A percentile compares a stretch with the other conserved stretches of the same genome.
phyloP scores from a whole-genome alignment of 2,888 invertebrate species.

The Galeruca laticollis region DNA sequence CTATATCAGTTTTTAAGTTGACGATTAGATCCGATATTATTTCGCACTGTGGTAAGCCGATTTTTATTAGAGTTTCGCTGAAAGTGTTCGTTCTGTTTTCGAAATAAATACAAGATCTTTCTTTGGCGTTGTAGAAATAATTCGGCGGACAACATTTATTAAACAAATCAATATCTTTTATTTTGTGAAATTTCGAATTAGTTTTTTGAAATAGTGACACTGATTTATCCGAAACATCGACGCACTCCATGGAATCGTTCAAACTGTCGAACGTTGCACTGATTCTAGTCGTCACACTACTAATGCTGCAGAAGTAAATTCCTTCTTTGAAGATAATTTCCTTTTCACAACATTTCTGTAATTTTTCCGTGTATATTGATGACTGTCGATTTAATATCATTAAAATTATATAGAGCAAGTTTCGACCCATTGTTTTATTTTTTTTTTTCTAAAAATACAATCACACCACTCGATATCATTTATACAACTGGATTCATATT shows the following conservation, averaged over 20 bases:
- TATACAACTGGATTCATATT: background rate
- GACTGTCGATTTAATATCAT: background rate
- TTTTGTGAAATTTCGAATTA: constrained; percentile 7
- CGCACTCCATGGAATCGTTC: constrained; percentile 19
- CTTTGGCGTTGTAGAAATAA: constrained; percentile 46
- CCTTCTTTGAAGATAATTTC: constrained; percentile 2
- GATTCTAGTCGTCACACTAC: constrained; percentile 4
- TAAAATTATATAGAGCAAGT: background rate
- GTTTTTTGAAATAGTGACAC: constrained; percentile 22
- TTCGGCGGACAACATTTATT: constrained; percentile 55
- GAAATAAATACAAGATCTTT: constrained; percentile 48
- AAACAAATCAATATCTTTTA: constrained; percentile 35
- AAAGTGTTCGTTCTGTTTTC: constrained; percentile 20
- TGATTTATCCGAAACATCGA: constrained; percentile 33
- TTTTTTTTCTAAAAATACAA: constrained; percentile 11
- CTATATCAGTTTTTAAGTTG: constrained; percentile 29
- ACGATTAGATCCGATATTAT: constrained; percentile 50
- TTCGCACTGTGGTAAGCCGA: constrained; percentile 51
- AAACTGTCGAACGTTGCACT: background rate
- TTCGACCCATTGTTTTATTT: background rate
- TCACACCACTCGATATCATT: background rate
- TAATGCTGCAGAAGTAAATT: constrained; percentile 18
- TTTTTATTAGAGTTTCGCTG: constrained; percentile 41
- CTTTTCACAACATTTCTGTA: constrained; percentile 21
- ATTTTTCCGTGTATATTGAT: background rate